Evolutionary conservation across 2,113 vertebrate species (phyloP), one percentile per base, ranked within the genome.

Genomic region (Menidia beryllina): DNA sequence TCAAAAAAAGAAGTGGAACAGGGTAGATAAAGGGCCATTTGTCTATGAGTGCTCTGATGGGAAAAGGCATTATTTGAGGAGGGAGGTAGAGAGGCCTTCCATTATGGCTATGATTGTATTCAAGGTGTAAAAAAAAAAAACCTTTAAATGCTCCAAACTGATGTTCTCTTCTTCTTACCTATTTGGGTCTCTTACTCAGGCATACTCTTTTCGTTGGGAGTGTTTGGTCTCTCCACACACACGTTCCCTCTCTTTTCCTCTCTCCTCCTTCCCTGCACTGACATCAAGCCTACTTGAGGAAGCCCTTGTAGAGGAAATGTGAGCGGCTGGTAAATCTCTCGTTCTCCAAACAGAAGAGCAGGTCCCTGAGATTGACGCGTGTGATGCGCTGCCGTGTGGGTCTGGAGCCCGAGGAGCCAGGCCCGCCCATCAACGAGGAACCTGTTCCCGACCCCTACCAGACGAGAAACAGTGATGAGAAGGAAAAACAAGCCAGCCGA

Each of bases 331-430:
- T 96, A 88, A 94, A 95, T 80, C 94, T 94, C 93, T 98, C 98
- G 21, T 96, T 97, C 93, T 99, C 98, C 94, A 99, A 93, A 92
- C 97, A 98, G 94, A 97, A 98, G 91, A 99, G 98, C 93, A 99
- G 95, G 95, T 99, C 98, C 97, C 96, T 98, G 97, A 98, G 97
- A 96, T 98, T 99, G 93, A 98, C 96, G 56, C 97, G 96, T 49
- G 98, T 99, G 95, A 98, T 97, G 91, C 98, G 96, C 85, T 98
- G 98, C 63, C 97, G 93, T 48, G 95, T 94, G 92, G 95, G 96
- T 78, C 98, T 94, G 91, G 96, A 95, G 65, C 94, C 86, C 56
- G 95, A 95, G 3, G 94, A 88, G 64, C 93, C 94, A 12, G 96
- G 94, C 81, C 95, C 89, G 67, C 95, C 95, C 19, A 96, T 92